Base-by-base conservation (phyloP, 2,113 vertebrate species). In the Hemicordylus capensis region DNA sequence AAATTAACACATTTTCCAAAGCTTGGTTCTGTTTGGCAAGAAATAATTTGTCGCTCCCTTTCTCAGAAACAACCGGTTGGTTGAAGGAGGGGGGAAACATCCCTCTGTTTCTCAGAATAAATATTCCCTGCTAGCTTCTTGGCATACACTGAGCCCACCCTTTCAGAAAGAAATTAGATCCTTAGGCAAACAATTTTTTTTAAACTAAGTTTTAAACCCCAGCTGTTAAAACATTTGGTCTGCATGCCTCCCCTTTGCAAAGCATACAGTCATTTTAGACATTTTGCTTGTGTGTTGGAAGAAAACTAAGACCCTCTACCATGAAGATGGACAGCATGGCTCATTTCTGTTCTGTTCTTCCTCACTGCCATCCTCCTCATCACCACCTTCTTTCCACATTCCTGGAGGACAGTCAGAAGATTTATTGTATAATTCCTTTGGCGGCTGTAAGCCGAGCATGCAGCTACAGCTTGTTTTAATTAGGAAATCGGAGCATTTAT, bases 151-250 rank as follows among this genome's bases (percentile, higher is more conserved):
- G 88, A 94, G 93, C 93, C 95, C 91, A 95, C 93, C 95, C 96
- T 91, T 95, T 95, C 93, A 85, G 93, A 92, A 94, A 95, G 93
- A 96, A 97, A 97, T 95, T 89, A 93, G 96, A 95, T 95, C 96
- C 94, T 92, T 93, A 96, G 94, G 94, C 92, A 91, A 96, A 94
- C 93, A 93, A 93, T 89, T 91, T 97, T 96, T 96, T 97, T 91
- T 91, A 76, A 91, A 91, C 94, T 91, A 94, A 92, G 95, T 93
- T 90, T 90, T 94, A 94, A 96, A 94, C 87, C 88, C 90, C 97
- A 98, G 98, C 98, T 99, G 97, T 98, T 98, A 96, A 98, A 98
- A 98, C 96, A 98, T 95, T 97, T 92, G 87, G 90, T 81, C 83
- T 93, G 87, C 91, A 42, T 74, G 86, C 80, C 76, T 84, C 83